phyloP scores from a whole-genome alignment of 2,888 invertebrate species.

The Scrobipalpa atriplicella region DNA sequence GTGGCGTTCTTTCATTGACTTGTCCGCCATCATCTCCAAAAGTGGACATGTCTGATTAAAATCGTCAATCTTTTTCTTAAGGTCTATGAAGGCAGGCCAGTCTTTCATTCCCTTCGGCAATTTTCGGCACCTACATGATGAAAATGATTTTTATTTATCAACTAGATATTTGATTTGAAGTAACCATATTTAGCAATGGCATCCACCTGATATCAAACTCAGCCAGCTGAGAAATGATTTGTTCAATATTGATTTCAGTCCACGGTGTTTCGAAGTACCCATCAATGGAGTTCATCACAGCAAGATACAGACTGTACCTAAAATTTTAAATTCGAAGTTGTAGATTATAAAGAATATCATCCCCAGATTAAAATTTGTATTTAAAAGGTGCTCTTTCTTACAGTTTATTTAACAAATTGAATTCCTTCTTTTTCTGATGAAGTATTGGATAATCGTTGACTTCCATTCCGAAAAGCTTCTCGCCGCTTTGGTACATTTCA shows the following conservation, averaged over 20 bases:
- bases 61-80: conserved; percentile 95
- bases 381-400: conserved; percentile 67
- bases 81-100: conserved; percentile 93
- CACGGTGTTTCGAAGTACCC: conserved; percentile 94
- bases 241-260: conserved; percentile 92
- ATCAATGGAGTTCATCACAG: conserved; percentile 93
- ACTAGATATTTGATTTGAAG: no score
- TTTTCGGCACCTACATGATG: conserved; percentile 83
- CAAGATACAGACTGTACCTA: conserved; percentile 85
- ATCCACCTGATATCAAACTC: conserved; percentile 92
- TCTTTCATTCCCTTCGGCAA: conserved; percentile 93
- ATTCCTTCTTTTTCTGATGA: conserved; percentile 90
- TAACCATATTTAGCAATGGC: conserved; percentile 48
- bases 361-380: not conserved
- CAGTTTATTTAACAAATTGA: conserved; percentile 91
- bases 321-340: conserved; percentile 31
- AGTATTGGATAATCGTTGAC: conserved; percentile 92
- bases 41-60: conserved; percentile 94
- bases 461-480: conserved; percentile 92
- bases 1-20: conserved; percentile 91
- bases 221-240: conserved; percentile 88
- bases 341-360: no score
- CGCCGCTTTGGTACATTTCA: conserved; percentile 92
- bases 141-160: no score
- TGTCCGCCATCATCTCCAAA: conserved; percentile 93